phyloP scores from a whole-genome alignment of 2,113 vertebrate genomes.

The Solea solea region DNA sequence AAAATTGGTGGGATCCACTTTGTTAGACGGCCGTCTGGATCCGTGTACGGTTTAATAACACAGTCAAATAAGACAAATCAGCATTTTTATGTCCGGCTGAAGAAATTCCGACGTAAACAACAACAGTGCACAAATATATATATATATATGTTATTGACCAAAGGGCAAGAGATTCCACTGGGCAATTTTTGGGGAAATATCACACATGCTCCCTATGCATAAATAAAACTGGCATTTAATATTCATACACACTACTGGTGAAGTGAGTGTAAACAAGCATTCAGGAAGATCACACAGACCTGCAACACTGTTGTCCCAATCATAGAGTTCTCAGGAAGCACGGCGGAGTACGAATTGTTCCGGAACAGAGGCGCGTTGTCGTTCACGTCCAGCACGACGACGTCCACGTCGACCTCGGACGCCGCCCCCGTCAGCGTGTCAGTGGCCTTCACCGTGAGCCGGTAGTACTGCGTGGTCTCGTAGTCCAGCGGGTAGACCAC shows the following conservation, averaged over 20 bases:
- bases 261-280: conserved; percentile 42
- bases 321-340: conserved; percentile 91
- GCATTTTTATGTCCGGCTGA: neutral
- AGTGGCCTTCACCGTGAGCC: conserved; percentile 89
- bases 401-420: conserved; percentile 93
- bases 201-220: conserved; percentile 31
- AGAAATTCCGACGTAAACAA: neutral
- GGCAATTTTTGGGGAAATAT: conserved; percentile 53
- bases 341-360: conserved; percentile 84
- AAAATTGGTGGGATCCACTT: neutral
- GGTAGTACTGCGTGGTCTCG: conserved; percentile 87
- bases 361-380: conserved; percentile 92
- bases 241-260: conserved; percentile 4
- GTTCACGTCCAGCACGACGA: conserved; percentile 91
- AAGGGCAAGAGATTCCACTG: conserved; percentile 54
- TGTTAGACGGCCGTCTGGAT: neutral
- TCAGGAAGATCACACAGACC: conserved; percentile 49
- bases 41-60: neutral
- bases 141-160: conserved; percentile 18
- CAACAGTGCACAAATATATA: neutral
- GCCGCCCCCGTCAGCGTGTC: conserved; percentile 91
- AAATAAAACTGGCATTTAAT: conserved; percentile 32
- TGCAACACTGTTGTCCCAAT: conserved; percentile 91
- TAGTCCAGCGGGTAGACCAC: conserved; percentile 91
- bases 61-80: neutral